Conservation (phyloP, 2,888 invertebrate species). For the Ectemnius lituratus region DNA sequence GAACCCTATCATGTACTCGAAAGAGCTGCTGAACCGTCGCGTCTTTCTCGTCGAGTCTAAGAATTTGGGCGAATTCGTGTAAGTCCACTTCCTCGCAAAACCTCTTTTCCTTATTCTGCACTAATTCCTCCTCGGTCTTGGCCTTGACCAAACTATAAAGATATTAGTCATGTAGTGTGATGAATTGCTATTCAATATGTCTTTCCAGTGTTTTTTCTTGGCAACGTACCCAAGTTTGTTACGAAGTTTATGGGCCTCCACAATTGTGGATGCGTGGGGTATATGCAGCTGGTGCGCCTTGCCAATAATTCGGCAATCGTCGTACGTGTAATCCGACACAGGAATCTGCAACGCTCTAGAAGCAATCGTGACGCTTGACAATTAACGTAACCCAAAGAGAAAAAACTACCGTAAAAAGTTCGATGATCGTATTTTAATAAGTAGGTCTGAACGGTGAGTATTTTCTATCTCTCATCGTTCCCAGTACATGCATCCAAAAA, state of each 20-base stretch:
- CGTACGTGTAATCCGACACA: constrained; percentile 93
- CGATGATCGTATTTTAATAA: no score
- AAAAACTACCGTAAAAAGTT: not conserved
- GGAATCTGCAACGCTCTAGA: constrained; percentile 90
- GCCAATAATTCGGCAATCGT: constrained; percentile 92
- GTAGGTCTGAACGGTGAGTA: no score
- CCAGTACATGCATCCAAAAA: not conserved
- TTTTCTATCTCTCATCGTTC: not conserved
- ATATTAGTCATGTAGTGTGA: not conserved
- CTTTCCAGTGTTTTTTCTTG: not conserved
- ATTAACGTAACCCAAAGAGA: not conserved
- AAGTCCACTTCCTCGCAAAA: constrained; percentile 69
- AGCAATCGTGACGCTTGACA: constrained; percentile 58
- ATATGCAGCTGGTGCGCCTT: constrained; percentile 91
- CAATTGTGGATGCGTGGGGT: constrained; percentile 85
- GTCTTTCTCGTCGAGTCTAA: constrained; percentile 82
- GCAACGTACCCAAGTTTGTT: constrained; percentile 85
- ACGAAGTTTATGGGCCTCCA: constrained; percentile 90
- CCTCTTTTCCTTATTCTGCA: constrained; percentile 66
- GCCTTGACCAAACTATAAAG: constrained; percentile 65
- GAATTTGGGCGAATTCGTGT: constrained; percentile 82
- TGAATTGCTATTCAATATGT: not conserved
- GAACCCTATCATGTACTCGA: constrained; percentile 83
- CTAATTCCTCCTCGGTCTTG: constrained; percentile 75
- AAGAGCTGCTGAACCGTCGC: constrained; percentile 82